Base-by-base conservation (phyloP, 2,888 invertebrate species). In the Mechanitis messenoides region DNA sequence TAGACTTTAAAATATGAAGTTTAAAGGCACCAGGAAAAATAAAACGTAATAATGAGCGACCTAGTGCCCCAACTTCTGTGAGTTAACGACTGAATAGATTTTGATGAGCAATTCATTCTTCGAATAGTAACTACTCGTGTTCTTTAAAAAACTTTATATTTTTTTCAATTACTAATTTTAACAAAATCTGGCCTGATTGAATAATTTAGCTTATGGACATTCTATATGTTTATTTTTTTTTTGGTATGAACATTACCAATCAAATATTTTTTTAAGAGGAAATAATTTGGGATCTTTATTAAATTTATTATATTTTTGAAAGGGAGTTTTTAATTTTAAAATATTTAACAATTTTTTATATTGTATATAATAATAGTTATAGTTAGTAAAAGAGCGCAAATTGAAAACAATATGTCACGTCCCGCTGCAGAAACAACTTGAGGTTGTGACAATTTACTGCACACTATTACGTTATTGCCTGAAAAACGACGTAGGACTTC, bases 401-500 rank as follows among this genome's bases (percentile, higher is more conserved):
- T 70, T 68, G 71, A 70, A 71, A 72, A 69, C 68, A 68, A 71
- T 70, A 67, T 62, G 66, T 69, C 69, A 69, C 68, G 67, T 63
- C 66, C 50, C 31, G 50, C 50, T 50, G 50, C 50, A 50, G 50
- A 50, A 50, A 50, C 50, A 50, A 50, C 31, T 31, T 50, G 50
- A 50, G 50, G 50, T 31, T 50, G 50, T 50, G 50, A 50, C 31
- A 50, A 50, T 50, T 50, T 50, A 50, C 31, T 31, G 50, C 50
- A 50, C 50, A 50, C 50, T 50, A 50, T 28, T 50, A 50, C 50
- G 31, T 50, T 31, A 50, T 50, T 28, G 50, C 31, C 50, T 50
- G 50, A 50, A 28, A 50, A 50, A 50, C 28, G 50, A 31, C 50
- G 7, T 20, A 6, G 47, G n/a, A 20, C 47, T 47, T 20, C 3